These are phyloP conservation scores for Yponomeuta evonymella DNA, from an alignment of 2,888 invertebrate species.

Conservation along the genomic window DNA sequence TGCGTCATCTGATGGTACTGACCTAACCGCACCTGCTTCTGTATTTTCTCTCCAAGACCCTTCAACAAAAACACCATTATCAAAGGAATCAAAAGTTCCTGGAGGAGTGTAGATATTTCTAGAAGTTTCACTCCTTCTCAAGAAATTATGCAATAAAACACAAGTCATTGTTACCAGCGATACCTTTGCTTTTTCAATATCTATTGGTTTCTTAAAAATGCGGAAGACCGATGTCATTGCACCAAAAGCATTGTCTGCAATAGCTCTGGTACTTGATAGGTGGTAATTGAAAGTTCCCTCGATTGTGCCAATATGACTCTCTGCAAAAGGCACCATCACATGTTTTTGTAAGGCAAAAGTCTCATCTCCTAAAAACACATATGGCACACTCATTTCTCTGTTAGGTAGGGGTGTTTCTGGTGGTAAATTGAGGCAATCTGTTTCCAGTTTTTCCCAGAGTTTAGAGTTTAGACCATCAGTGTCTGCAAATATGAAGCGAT, in stretches of 20 bases:
- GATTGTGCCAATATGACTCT: neutral
- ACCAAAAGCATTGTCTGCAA: neutral
- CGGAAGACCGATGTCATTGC: neutral
- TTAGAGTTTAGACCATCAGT: neutral
- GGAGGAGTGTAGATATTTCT: slow-evolving; percentile 9
- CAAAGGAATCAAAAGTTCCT: slow-evolving; percentile 7
- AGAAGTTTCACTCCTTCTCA: slow-evolving; percentile 7
- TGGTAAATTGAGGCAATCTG: neutral
- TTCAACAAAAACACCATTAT: slow-evolving; percentile 1
- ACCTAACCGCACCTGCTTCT: neutral
- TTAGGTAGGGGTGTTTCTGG: neutral
- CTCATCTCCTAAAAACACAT: neutral
- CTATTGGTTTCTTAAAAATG: slow-evolving; percentile 6
- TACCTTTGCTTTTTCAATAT: neutral
- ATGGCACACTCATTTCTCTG: neutral
- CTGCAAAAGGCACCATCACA: neutral
- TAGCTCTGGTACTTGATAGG: neutral
- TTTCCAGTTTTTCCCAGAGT: neutral
- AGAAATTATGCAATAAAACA: slow-evolving; percentile 5
- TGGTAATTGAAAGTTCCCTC: neutral
- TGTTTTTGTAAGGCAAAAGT: neutral
- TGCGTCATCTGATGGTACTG: neutral
- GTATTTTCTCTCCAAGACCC: slow-evolving; percentile 5
- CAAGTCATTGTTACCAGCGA: neutral
- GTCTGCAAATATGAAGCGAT: neutral